A percentile compares a stretch with the other conserved stretches of the same genome.
These are phyloP conservation scores for Struthidea cinerea DNA, from an alignment of 2,113 vertebrate species.

Conservation along the genomic window DNA sequence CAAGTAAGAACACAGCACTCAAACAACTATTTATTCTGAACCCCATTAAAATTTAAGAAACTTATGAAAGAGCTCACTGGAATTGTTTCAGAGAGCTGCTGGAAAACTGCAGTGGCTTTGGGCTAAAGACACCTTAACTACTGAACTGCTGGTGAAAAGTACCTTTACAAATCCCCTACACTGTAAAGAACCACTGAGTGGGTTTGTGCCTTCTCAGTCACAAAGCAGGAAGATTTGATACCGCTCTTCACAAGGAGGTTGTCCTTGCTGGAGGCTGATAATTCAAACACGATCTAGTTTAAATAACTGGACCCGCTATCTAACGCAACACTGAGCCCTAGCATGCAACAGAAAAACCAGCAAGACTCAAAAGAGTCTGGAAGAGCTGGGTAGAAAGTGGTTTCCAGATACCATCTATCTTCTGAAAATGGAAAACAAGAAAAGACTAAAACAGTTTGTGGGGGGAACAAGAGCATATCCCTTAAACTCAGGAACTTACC, in stretches of 20 bases:
- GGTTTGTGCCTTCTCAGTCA: not conserved
- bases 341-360: not conserved
- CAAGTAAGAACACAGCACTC: not conserved
- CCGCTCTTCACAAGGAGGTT: rapidly evolving
- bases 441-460: not conserved
- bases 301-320: not conserved
- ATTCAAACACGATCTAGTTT: not conserved
- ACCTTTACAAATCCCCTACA: not conserved
- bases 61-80: not conserved
- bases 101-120: not conserved
- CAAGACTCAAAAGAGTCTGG: not conserved
- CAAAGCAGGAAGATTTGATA: not conserved
- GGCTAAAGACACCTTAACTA: not conserved
- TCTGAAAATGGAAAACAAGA: not conserved
- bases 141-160: not conserved
- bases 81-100: not conserved
- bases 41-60: not conserved
- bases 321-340: not conserved
- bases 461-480: not conserved
- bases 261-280: not conserved
- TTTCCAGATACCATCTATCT: not conserved
- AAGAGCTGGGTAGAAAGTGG: not conserved
- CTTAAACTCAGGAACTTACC: not conserved
- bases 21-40: not conserved
- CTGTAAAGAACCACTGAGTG: not conserved